Percentiles rank a stretch among this genome's conserved stretches.
Evolutionary conservation across 2,797 vertebrate species (phyloP).

Genomic region (Chiropotes sagulatus): DNA sequence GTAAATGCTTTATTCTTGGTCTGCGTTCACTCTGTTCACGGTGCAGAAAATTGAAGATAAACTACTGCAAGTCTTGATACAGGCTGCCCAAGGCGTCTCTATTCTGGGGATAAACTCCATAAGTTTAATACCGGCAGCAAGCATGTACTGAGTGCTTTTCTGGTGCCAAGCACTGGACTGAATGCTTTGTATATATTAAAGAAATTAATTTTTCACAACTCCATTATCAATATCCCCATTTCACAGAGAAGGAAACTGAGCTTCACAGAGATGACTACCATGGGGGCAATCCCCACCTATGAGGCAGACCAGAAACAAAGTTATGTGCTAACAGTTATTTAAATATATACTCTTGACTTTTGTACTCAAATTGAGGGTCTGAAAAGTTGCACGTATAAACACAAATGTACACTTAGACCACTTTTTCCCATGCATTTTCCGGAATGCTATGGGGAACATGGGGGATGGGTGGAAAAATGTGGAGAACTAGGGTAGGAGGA

Average conservation of each 20-base stretch:
- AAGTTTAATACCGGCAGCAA: not conserved
- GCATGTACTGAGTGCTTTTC: not conserved
- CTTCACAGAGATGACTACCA: not conserved
- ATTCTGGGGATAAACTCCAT: not conserved
- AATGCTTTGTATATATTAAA: not conserved
- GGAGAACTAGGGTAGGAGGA: not conserved
- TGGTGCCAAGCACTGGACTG: not conserved
- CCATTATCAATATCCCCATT: not conserved
- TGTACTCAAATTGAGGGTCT: not conserved
- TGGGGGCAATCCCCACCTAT: not conserved
- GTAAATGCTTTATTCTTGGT: not conserved
- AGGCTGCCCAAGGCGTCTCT: not conserved
- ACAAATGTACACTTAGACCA: not conserved
- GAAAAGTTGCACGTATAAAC: not conserved
- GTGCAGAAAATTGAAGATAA: not conserved
- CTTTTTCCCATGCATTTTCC: not conserved
- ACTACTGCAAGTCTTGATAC: not conserved
- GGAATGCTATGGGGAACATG: rapidly evolving
- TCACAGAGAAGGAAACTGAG: not conserved
- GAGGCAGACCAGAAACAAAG: not conserved
- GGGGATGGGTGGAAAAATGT: not conserved
- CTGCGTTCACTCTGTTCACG: not conserved
- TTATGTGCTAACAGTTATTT: not conserved
- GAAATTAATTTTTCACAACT: not conserved
- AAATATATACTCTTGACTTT: not conserved